Evolutionary conservation across 2,113 vertebrate species (phyloP), one percentile per base, ranked within the genome.

Genomic region (Phylloscopus whistleri): DNA sequence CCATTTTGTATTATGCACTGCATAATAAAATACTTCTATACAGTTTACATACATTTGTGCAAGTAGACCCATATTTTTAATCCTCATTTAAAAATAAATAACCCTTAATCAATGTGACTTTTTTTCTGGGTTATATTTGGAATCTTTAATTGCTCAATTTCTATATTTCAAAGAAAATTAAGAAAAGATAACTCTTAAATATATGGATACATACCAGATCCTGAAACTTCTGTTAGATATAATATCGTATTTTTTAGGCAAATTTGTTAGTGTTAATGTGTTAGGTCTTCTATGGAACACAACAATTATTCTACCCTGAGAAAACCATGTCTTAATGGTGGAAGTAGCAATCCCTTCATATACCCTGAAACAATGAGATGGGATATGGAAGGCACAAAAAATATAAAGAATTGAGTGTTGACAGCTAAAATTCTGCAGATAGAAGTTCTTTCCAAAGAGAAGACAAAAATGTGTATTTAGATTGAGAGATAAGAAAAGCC

Each of bases 1-100:
- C 12, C 20, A 48, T 70, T 90, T 59, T 0, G 0, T 48, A 44
- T n/a, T 39, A 43, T 31, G 6, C 23, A 23, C 3, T 62, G 8
- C 8, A 13, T 60, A 30, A 68, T 30, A 37, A 18, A 64, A 64
- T 64, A 37, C 4, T 73, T 17, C 26, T 11, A 10, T 52, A 21
- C 53, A 78, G 7, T 20, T 92, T 80, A 16, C 17, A 10, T 13
- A 23, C 16, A 28, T 68, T 59, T 4, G 2, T n/a, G 7, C 7
- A 68, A 67, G 35, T 9, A 49, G 31, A 49, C 30, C 3, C 5
- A 3, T 51, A 30, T 26, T 35, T 83, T 75, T 76, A 60, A 64
- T 31, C 46, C 7, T 68, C 2, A 16, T 49, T 49, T 53, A 17
- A 49, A 84, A 83, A 80, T 43, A 76, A 72, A 21, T 76, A 64